These are phyloP conservation scores for Tetragonula carbonaria DNA, from an alignment of 2,888 invertebrate genomes.

Conservation along the genomic window DNA sequence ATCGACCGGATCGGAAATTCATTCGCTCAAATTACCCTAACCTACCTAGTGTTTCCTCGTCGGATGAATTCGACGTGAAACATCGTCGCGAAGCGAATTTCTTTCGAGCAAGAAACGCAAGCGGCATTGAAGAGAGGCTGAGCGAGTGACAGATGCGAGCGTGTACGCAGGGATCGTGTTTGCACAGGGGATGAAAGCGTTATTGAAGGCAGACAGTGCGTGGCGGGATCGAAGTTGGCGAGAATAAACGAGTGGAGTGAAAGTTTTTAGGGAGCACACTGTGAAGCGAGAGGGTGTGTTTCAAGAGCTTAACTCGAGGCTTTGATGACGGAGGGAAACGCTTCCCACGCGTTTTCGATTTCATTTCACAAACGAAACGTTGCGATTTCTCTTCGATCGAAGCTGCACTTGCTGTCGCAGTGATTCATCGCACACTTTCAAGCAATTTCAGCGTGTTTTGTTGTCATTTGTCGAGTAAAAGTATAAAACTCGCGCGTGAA, in stretches of 20 bases:
- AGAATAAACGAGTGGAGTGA: slow-evolving; percentile 14
- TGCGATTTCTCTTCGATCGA: background rate
- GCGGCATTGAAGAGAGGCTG: background rate
- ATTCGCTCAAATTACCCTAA: slow-evolving; percentile 31
- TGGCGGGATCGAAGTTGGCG: slow-evolving; percentile 21
- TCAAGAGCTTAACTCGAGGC: background rate
- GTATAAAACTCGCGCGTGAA: too few species aligned
- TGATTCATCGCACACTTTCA: too few species aligned
- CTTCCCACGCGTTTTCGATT: background rate
- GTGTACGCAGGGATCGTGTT: background rate
- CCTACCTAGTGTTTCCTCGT: background rate
- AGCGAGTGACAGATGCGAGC: slow-evolving; percentile 3
- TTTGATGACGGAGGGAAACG: background rate
- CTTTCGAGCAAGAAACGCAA: background rate
- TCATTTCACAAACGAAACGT: background rate
- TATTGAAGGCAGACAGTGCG: slow-evolving; percentile 7
- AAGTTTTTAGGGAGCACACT: background rate
- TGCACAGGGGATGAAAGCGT: background rate
- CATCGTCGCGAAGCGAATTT: background rate
- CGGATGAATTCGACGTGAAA: background rate
- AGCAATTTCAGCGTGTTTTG: too few species aligned
- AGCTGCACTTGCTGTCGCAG: too few species aligned
- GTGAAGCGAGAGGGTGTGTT: background rate
- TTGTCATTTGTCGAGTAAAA: too few species aligned
- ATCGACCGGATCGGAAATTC: background rate